Evolutionary conservation across 2,797 vertebrate species (phyloP).

Genomic region (Eidolon dupreanum): DNA sequence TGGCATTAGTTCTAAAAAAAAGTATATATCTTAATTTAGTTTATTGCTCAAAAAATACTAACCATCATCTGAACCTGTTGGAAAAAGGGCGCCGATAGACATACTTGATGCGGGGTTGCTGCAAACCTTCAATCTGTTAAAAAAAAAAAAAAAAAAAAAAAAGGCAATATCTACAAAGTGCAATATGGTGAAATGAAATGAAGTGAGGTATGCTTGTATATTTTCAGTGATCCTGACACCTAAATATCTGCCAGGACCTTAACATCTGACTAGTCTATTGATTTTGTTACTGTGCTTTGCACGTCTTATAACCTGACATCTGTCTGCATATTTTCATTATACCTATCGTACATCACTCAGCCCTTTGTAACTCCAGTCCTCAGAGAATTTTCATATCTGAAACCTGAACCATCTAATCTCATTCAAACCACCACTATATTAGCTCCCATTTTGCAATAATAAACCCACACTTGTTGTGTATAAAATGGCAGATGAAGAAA

Average conservation of each 20-base stretch:
- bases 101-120: not conserved
- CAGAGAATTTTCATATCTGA: not conserved
- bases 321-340: not conserved
- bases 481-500: not conserved
- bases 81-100: not conserved
- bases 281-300: not conserved
- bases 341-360: not conserved
- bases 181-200: not conserved
- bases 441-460: not conserved
- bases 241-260: not conserved
- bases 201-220: not conserved
- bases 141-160: not conserved
- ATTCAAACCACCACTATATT: not conserved
- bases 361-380: not conserved
- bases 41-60: not conserved
- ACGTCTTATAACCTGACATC: not conserved
- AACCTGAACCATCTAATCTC: not conserved
- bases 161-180: not conserved
- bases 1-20: not conserved
- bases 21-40: not conserved
- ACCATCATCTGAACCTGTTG: not conserved
- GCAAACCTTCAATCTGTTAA: not conserved
- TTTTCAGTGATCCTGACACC: not conserved
- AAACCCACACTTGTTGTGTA: not conserved
- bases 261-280: not conserved